Evolutionary conservation across 2,888 invertebrate species (phyloP), one percentile per base, ranked within the genome.

Genomic region (Eumacrocentrus americanus): DNA sequence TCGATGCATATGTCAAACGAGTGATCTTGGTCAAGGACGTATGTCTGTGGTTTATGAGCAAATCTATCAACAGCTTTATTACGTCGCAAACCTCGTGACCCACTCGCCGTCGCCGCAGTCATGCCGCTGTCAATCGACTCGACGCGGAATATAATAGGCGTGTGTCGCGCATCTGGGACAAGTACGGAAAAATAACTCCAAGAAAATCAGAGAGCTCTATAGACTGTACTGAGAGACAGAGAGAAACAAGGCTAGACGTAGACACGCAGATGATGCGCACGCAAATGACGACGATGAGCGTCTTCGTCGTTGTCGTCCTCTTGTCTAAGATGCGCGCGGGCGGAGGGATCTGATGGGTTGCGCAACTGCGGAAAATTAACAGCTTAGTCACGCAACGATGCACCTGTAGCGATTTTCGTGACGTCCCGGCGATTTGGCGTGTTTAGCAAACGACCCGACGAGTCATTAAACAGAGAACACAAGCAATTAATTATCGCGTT

Each of bases 401-500:
- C 71, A 73, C 69, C 68, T 71, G 72, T 68, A 67, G 61, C 70
- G 73, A 72, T 71, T 72, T 73, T 70, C 73, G 71, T 71, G 72
- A 71, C 70, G 72, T 71, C 64, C 34, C 34, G 65, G 67, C 70
- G 70, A 73, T 72, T 72, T 72, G 68, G 72, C 71, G 70, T 74
- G 72, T 75, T 75, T 70, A 72, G 72, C 72, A 70, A 71, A 68
- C 70, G 70, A 69, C 69, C 68, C 67, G 71, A 72, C 72, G 70
- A 75, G 70, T 72, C 75, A 74, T 76, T 72, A 72, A 75, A 74
- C 74, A 70, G 71, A 70, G 69, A 75, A 74, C 69, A 72, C 70
- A 68, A 67, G 71, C 74, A 75, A 76, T 75, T 76, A 76, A 76
- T 76, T 76, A 75, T 76, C 72, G 71, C 72, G 72, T 75, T 76